A percentile compares a stretch with the other conserved stretches of the same genome.
Conservation (phyloP, 2,797 vertebrate genomes). For the Poecilia velifera region DNA sequence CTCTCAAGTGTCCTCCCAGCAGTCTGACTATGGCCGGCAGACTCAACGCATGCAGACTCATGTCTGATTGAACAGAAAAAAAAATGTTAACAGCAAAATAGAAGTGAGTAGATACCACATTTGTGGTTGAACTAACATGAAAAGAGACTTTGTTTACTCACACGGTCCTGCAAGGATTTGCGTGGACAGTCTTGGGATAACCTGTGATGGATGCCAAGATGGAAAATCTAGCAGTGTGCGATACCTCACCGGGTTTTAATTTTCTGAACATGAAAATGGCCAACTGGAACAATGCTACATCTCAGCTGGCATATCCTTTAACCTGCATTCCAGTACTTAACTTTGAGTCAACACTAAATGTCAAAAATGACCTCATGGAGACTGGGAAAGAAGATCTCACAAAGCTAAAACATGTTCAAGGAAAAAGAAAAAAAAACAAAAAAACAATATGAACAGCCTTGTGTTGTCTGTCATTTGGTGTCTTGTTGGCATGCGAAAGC, state of each 20-base stretch:
- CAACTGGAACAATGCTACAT: conserved; percentile 46
- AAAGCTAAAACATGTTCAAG: conserved; percentile 34
- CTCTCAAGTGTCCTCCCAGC: conserved; percentile 85
- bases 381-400: conserved; percentile 21
- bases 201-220: conserved; percentile 48
- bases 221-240: conserved; percentile 59
- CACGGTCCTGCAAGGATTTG: conserved; percentile 55
- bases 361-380: conserved; percentile 66
- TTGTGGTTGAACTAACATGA: conserved; percentile 67
- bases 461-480: conserved; percentile 72
- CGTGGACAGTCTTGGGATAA: conserved; percentile 53
- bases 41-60: conserved; percentile 93
- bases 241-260: conserved; percentile 60
- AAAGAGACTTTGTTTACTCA: conserved; percentile 58
- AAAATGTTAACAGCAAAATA: conserved; percentile 6
- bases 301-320: conserved; percentile 52
- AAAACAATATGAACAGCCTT: conserved; percentile 56
- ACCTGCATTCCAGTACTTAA: conserved; percentile 71
- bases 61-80: conserved; percentile 80
- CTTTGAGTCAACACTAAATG: conserved; percentile 58
- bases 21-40: conserved; percentile 86
- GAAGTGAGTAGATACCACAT: conserved; percentile 43
- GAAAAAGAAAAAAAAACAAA: conserved; percentile 55
- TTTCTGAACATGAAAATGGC: conserved; percentile 55
- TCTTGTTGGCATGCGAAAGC: conserved; percentile 85